Evolutionary conservation across 2,113 vertebrate genomes (phyloP), one percentile per base, ranked within the genome.

Genomic region (Erythrocebus patas): DNA sequence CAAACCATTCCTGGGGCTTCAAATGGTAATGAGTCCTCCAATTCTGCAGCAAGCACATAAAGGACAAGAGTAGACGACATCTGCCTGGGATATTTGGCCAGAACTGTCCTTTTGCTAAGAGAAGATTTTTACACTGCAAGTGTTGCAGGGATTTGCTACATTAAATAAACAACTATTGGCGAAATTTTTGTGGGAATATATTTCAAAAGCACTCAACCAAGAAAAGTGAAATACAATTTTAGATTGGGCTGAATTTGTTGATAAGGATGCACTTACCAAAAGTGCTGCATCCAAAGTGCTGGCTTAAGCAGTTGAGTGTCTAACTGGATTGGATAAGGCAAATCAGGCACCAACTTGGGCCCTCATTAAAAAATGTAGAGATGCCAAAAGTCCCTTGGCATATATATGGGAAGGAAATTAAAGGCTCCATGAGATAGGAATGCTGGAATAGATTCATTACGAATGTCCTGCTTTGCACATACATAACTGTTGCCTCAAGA

Each of bases 351-450:
- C 32, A 87, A 59, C 25, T 82, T n/a, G 73, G 75, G 87, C 79
- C 72, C 73, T 93, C 64, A 50, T 93, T 96, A 91, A 94, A 86
- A 61, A 55, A 84, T 89, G 43, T 11, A 2, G 43, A 90, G 68
- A 97, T 95, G 86, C 92, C 95, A 95, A 86, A 97, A 96, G 93
- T 91, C 48, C 7, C 18, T 81, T 96, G 83, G 85, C 83, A 32
- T 84, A 55, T 48, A 73, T 12, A 93, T 66, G 85, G 59, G 73
- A 87, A 83, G 89, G 85, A 95, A 97, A 93, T 86, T 20, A 93
- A 91, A 78, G 66, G 78, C 59, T 86, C 45, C 73, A 93, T 95
- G 73, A 85, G 72, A 82, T 43, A 57, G 59, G 83, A 97, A 91
- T 96, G 89, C 78, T 94, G 86, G 89, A 91, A 38, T 64, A 70